Evolutionary conservation across 2,888 invertebrate species (phyloP), one percentile per base, ranked within the genome.

Genomic region (Emmelina monodactyla): DNA sequence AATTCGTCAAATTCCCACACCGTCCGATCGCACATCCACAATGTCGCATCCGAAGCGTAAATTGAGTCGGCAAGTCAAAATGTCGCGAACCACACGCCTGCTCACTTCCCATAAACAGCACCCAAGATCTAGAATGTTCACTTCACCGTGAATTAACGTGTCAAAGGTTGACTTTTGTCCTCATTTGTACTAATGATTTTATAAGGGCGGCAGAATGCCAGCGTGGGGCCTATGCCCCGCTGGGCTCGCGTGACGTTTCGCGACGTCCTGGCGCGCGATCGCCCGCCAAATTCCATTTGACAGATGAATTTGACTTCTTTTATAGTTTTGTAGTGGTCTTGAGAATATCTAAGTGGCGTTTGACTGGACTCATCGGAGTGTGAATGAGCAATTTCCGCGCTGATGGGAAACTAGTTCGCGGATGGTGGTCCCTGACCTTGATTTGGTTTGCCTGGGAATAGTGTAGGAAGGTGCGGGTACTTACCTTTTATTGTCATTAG

Each of bases 381-480:
- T 76, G 75, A 76, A 75, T 66, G 70, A 64, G 64, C 76, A 75
- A 75, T 76, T 73, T 51, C 51, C 46, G 42, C 49, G 51, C 48
- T 58, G 66, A 64, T 75, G 73, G 69, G 73, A 75, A 73, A 53
- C 40, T 43, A 47, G 34, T 37, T 41, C 31, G 30, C 39, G 49
- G 47, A 45, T n/a, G n/a, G n/a, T n/a, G n/a, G n/a, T n/a, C n/a
- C n/a, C n/a, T n/a, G n/a, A n/a, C n/a, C n/a, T n/a, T n/a, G n/a
- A n/a, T n/a, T 48, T 52, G 56, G 53, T 54, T 48, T 49, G 44
- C 43, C 37, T 55, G 61, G 53, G 58, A 56, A 58, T 41, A 47
- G 32, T 32, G 34, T 31, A 28, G 28, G 31, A 37, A 38, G 37
- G 33, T 38, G 42, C 34, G 38, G 30, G 33, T 37, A 39, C n/a